A percentile compares a stretch with the other conserved stretches of the same genome.
These are phyloP conservation scores for Vanessa cardui DNA, from an alignment of 2,888 invertebrate species.

Conservation along the genomic window DNA sequence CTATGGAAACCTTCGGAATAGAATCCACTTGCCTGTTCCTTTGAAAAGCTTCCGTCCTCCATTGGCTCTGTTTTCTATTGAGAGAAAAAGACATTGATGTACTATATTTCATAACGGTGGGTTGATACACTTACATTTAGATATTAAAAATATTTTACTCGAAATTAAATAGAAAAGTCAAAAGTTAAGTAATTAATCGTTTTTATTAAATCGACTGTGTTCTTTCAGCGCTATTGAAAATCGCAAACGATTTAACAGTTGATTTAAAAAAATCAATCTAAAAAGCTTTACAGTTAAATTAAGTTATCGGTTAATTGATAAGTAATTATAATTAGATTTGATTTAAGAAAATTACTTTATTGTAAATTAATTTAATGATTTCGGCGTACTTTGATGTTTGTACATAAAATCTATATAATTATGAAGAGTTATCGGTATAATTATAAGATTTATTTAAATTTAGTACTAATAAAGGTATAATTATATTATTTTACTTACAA, in stretches of 20 bases:
- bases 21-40: constrained; percentile 84
- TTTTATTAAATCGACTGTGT: too few species aligned
- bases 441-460: neutral
- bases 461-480: neutral
- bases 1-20: constrained; percentile 84
- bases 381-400: constrained; percentile 36
- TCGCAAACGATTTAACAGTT: too few species aligned
- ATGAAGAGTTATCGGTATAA: neutral
- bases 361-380: constrained; percentile 21
- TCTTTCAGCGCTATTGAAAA: too few species aligned
- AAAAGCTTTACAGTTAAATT: neutral
- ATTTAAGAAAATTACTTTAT: constrained; percentile 23
- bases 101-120: neutral
- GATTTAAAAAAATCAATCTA: too few species aligned
- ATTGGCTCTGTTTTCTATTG: constrained; percentile 83
- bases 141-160: too few species aligned
- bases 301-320: constrained; percentile 26
- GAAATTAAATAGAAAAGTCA: too few species aligned
- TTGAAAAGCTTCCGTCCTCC: constrained; percentile 72
- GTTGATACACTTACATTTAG: too few species aligned
- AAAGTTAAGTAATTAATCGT: too few species aligned
- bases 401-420: neutral
- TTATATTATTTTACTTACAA: constrained; percentile 57
- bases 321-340: constrained; percentile 33
- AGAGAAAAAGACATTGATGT: constrained; percentile 43